Percentiles rank a stretch among this genome's conserved stretches.
These are phyloP conservation scores for Falco rusticolus DNA, from an alignment of 2,797 vertebrate species.

Conservation along the genomic window DNA sequence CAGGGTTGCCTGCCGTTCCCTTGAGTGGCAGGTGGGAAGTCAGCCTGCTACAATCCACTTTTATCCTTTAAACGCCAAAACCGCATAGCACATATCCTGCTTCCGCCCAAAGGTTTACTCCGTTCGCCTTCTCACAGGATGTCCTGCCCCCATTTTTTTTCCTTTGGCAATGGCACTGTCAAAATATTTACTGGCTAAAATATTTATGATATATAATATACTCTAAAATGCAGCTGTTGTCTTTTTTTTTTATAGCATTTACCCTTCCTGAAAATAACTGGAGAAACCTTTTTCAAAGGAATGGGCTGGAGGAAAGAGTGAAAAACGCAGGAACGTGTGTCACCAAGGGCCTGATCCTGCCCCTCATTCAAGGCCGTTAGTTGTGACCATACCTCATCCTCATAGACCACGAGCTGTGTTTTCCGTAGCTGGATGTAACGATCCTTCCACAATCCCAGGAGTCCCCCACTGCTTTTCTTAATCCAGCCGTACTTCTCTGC, in stretches of 20 bases:
- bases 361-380: neutral
- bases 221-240: neutral
- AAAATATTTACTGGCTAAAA: constrained; percentile 56
- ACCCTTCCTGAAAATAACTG: neutral
- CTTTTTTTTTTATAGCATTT: neutral
- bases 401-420: constrained; percentile 86
- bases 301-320: neutral
- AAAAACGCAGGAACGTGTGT: neutral
- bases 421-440: constrained; percentile 89
- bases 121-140: constrained; percentile 16
- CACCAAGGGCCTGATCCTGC: neutral
- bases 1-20: constrained; percentile 34
- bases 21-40: constrained; percentile 56
- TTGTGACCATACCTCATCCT: constrained; percentile 85
- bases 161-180: constrained; percentile 10
- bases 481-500: constrained; percentile 91
- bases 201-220: constrained; percentile 21
- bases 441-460: constrained; percentile 90
- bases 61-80: constrained; percentile 58
- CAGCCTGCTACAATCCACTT: constrained; percentile 29
- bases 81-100: constrained; percentile 16
- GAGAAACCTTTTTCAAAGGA: neutral
- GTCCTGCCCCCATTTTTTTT: neutral
- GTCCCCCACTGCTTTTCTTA: constrained; percentile 88
- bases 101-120: constrained; percentile 15